Base-by-base conservation (phyloP, 2,888 invertebrate species). In the Chesias legatella region DNA sequence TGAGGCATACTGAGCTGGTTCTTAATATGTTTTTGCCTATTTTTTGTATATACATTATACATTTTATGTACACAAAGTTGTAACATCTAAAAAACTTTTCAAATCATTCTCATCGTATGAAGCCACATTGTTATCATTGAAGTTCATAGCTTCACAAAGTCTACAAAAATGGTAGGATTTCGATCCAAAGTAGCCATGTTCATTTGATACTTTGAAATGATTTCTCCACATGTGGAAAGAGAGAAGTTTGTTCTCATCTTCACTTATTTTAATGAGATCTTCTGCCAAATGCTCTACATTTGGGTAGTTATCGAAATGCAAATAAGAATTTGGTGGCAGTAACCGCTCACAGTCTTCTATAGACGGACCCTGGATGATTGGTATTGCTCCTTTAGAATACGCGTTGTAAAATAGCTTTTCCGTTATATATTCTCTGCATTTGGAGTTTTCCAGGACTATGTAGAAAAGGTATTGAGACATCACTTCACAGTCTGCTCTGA, bases 391-490 rank as follows among this genome's bases (percentile, higher is more conserved):
- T 66, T 92, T 92, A 1, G 73, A 59, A 54, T 90, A 92, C 0
- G 91, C 92, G 53, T 93, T 89, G 84, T 92, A 91, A 74, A 91
- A 94, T 0, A 90, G 63, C 65, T 94, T 94, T 61, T 94, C 94
- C 0, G 93, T 93, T 29, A 94, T 70, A 56, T 94, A 94, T 61
- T 93, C 91, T 4, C 81, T 79, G 60, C 94, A 94, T 53, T 90
- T 89, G 0, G 92, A 90, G 61, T 93, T 94, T 69, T 94, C 94
- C 50, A 94, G 90, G 0, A 92, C 90, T 26, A 94, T 67, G 58
- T 93, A 93, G 66, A 94, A 94, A 54, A 92, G 80, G 67, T 93
- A 94, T 6, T 84, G 57, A 0, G 82, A 70, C 27, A 93, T 69
- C 4, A 70, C 51, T 1, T 79, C 67, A 53, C 94, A 94, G 62